Base-by-base conservation (phyloP, 2,888 invertebrate species). In the Agrotis clavis region DNA sequence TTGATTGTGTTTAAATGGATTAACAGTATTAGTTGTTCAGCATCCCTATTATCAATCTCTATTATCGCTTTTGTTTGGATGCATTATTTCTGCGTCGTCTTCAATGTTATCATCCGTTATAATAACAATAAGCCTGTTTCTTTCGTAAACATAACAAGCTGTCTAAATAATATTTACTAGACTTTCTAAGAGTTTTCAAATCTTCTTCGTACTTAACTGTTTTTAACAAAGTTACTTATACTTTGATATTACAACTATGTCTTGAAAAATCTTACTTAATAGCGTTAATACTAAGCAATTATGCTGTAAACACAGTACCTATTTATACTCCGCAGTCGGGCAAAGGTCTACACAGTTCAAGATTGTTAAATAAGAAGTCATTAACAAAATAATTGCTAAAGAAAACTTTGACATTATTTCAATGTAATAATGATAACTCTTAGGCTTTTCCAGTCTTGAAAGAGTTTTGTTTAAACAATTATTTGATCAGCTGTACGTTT, bases 331-430 rank as follows among this genome's bases (percentile, higher is more conserved):
- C 47, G 16, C 35, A 61, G 65, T 51, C 54, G 71, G 69, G 57
- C 71, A 86, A 81, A 84, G 84, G 84, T 84, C 71, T 54, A 11
- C 25, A 48, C 1, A 66, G 80, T 83, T 81, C 81, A 83, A 83
- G 71, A 71, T 54, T 41, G 21, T 56, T 56, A 53, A 73, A 73
- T 69, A 60, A 76, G 70, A 75, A 66, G 61, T 62, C 59, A 77
- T 80, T 75, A 73, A 75, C 61, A 30, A 48, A 13, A 16, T 47
- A 53, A 78, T 71, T 71, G 61, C 64, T 65, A 35, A 61, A 53
- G 47, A 54, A 16, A 53, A 68, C 53, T 51, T 57, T 14, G 35
- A 50, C 7, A 13, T 54, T 54, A 1, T 41, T 60, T 63, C 13
- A 30, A 3, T 1, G 41, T 48, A 54, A 51, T 74, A 35, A 3